These are phyloP conservation scores for Agrilus mali DNA, from an alignment of 2,888 invertebrate species.

Conservation along the genomic window DNA sequence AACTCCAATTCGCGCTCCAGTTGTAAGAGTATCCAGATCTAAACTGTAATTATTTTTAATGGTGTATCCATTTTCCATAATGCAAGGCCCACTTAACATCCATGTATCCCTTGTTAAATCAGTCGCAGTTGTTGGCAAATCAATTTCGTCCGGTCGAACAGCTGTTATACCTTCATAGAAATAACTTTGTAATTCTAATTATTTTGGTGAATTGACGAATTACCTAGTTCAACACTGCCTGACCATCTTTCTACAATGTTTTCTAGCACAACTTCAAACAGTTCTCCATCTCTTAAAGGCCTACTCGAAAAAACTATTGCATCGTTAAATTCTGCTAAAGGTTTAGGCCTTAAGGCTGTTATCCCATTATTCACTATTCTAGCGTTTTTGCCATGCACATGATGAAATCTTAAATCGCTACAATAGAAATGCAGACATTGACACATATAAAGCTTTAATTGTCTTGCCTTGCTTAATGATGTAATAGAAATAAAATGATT, in stretches of 20 bases:
- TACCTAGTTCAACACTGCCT: conserved; percentile 80
- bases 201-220: conserved; percentile 2
- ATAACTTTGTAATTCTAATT: background rate
- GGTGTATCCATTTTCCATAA: conserved; percentile 83
- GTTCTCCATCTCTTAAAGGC: conserved; percentile 75
- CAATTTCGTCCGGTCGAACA: conserved; percentile 81
- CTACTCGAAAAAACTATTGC: conserved; percentile 86
- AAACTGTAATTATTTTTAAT: conserved; percentile 74
- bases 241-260: conserved; percentile 89
- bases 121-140: conserved; percentile 79
- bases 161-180: conserved; percentile 60
- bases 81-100: conserved; percentile 82
- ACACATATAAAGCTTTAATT: background rate
- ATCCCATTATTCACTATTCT: conserved; percentile 71
- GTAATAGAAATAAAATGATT: too few relatives aligned
- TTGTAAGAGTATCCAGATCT: conserved; percentile 69
- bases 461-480: background rate
- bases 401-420: conserved; percentile 79
- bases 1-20: conserved; percentile 74
- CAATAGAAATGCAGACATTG: conserved; percentile 13
- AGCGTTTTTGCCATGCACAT: conserved; percentile 80
- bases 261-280: conserved; percentile 84
- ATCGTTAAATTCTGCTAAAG: conserved; percentile 87
- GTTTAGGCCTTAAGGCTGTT: conserved; percentile 76
- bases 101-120: conserved; percentile 86